Percentiles rank a stretch among this genome's conserved stretches.
phyloP scores from a whole-genome alignment of 2,888 invertebrate genomes.

The Melanargia galathea region DNA sequence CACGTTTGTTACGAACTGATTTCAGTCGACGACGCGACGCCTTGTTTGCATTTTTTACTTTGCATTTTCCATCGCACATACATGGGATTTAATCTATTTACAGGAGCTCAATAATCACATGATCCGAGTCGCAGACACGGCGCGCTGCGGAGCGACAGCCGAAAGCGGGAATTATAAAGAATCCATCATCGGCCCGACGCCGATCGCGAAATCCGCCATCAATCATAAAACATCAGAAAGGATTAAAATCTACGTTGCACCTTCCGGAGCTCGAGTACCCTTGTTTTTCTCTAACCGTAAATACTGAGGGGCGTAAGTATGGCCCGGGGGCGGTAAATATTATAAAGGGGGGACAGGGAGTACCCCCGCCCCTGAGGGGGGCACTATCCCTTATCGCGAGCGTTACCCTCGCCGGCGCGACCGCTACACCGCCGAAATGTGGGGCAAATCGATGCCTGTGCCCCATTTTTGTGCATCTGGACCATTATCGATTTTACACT shows the following conservation, averaged over 20 bases:
- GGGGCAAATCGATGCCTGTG: conserved; percentile 81
- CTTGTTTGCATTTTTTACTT: conserved; percentile 35
- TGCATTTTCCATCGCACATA: conserved; percentile 28
- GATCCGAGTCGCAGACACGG: conserved; percentile 59
- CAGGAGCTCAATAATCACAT: conserved; percentile 52
- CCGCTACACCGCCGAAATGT: conserved; percentile 79
- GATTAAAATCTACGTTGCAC: conserved; percentile 83
- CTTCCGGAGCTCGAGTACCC: conserved; percentile 81
- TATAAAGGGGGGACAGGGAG: conserved; percentile 71
- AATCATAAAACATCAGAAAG: conserved; percentile 82
- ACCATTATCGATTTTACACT: conserved; percentile 75
- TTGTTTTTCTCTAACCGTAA: conserved; percentile 83
- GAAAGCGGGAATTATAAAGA: conserved; percentile 67
- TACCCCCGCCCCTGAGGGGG: conserved; percentile 67
- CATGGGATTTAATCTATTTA: conserved; percentile 39
- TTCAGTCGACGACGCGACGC: conserved; percentile 32
- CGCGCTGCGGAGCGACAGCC: conserved; percentile 49
- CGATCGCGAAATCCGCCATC: conserved; percentile 80
- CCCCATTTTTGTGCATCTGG: conserved; percentile 82
- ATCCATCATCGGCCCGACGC: conserved; percentile 75
- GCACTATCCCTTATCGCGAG: conserved; percentile 82
- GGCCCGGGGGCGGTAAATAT: conserved; percentile 82
- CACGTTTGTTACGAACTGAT: conserved; percentile 47
- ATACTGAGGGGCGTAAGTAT: conserved; percentile 82
- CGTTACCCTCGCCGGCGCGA: conserved; percentile 79